phyloP scores from a whole-genome alignment of 2,888 invertebrate genomes.

The Lasiommata megera region DNA sequence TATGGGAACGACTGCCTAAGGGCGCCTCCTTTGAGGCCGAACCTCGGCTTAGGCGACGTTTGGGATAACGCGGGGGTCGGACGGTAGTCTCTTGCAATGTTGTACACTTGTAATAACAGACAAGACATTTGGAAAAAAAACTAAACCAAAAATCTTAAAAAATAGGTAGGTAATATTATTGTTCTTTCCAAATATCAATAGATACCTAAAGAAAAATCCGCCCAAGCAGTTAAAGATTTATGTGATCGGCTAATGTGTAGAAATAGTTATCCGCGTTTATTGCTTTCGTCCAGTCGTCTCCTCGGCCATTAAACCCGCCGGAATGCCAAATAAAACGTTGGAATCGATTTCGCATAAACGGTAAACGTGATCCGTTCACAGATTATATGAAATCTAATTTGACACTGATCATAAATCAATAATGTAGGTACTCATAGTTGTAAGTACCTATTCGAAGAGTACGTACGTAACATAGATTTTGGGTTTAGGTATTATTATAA shows the following conservation, averaged over 20 bases:
- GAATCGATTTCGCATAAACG: slow-evolving; percentile 80
- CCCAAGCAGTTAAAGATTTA: slow-evolving; percentile 44
- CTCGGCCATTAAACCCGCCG: slow-evolving; percentile 73
- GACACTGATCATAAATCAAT: slow-evolving; percentile 48
- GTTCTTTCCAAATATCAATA: not conserved
- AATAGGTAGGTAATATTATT: no score
- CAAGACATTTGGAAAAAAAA: no score
- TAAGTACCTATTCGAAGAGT: no score
- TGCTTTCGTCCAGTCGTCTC: slow-evolving; percentile 73
- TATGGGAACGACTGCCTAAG: no score
- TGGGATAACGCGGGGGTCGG: no score
- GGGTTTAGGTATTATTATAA: no score
- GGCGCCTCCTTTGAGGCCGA: no score
- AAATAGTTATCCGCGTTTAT: slow-evolving; percentile 76
- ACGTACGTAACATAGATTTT: no score
- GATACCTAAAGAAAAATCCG: slow-evolving; percentile 14
- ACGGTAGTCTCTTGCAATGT: no score
- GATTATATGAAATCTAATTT: slow-evolving; percentile 60
- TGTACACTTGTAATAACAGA: no score
- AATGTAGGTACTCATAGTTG: slow-evolving; percentile 22
- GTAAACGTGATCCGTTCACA: slow-evolving; percentile 70
- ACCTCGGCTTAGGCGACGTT: no score
- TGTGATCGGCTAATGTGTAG: slow-evolving; percentile 72
- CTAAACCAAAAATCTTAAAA: no score
- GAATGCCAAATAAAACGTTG: slow-evolving; percentile 75